Evolutionary conservation across 2,888 invertebrate genomes (phyloP).

Genomic region (Noctua comes): DNA sequence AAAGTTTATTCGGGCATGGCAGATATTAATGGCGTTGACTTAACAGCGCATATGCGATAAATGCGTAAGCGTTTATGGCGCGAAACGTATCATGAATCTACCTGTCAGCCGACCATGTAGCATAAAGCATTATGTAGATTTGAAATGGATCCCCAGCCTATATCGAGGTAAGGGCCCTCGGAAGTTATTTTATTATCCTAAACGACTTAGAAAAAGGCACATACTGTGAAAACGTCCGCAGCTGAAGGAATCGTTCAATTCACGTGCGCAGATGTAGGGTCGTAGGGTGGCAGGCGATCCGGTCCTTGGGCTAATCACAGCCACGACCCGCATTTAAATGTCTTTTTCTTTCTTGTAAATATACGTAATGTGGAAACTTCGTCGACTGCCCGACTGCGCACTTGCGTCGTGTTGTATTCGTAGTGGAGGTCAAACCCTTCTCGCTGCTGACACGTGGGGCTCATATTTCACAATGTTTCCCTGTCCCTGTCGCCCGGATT

Average conservation of each 20-base stretch:
- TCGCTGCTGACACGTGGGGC: constrained; percentile 81
- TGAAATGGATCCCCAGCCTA: constrained; percentile 61
- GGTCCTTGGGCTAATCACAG: constrained; percentile 85
- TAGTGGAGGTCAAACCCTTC: constrained; percentile 71
- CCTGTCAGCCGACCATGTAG: constrained; percentile 54
- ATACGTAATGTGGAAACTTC: constrained; percentile 75
- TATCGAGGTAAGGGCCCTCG: constrained; percentile 55
- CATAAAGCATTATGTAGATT: constrained; percentile 61
- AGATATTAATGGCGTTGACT: constrained; percentile 57
- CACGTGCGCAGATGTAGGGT: constrained; percentile 77
- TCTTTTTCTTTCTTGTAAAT: constrained; percentile 82
- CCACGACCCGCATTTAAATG: constrained; percentile 87
- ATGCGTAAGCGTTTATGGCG: constrained; percentile 53
- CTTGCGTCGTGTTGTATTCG: constrained; percentile 67
- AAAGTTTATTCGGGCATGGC: constrained; percentile 46
- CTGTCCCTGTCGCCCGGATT: constrained; percentile 59
- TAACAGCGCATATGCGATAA: constrained; percentile 58
- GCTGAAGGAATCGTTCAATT: constrained; percentile 75
- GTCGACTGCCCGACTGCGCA: constrained; percentile 68
- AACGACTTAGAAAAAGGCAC: constrained; percentile 70
- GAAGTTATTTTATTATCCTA: constrained; percentile 68
- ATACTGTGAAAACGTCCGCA: constrained; percentile 72
- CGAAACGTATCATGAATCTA: constrained; percentile 54
- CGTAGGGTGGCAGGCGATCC: constrained; percentile 75
- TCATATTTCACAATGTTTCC: constrained; percentile 84